Conservation (phyloP, 2,888 invertebrate genomes). For the Oscheius onirici region DNA sequence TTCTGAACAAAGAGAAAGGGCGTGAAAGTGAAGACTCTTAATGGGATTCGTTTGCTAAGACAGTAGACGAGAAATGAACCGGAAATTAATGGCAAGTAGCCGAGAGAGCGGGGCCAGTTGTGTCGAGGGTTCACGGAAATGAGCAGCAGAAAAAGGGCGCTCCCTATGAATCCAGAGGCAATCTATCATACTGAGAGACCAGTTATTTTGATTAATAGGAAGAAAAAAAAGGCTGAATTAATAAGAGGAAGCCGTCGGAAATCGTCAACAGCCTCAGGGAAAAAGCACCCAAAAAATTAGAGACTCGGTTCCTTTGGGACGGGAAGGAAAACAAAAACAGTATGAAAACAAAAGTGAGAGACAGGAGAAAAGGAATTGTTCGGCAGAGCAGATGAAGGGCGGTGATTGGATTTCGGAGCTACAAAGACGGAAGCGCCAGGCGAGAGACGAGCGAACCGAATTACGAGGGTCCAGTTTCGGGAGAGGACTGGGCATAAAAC, state of each 20-base stretch:
- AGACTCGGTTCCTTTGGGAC: background rate
- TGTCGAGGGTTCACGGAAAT: constrained; percentile 17
- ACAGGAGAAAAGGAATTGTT: constrained; percentile 12
- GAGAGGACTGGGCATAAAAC: constrained; percentile 3
- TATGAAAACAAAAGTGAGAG: background rate
- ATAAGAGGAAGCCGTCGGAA: background rate
- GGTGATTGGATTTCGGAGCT: constrained; percentile 31
- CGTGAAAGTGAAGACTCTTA: no score
- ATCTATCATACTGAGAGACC: constrained; percentile 10
- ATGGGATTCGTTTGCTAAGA: background rate
- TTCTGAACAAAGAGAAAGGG: background rate
- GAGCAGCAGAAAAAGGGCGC: constrained; percentile 18
- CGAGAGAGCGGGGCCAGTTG: constrained; percentile 9
- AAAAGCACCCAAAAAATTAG: background rate
- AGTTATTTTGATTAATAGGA: constrained; percentile 10
- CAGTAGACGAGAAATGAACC: constrained; percentile 17
- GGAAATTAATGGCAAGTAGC: constrained; percentile 26
- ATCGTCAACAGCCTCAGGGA: background rate
- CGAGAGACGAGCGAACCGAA: constrained; percentile 30
- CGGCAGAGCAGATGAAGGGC: constrained; percentile 25
- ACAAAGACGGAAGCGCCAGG: constrained; percentile 30
- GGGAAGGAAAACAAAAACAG: background rate
- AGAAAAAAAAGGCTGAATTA: background rate
- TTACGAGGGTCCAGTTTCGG: constrained; percentile 32
- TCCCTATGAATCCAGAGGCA: background rate